phyloP scores from a whole-genome alignment of 2,888 invertebrate genomes.

The Spatulosminthurus flaviceps region DNA sequence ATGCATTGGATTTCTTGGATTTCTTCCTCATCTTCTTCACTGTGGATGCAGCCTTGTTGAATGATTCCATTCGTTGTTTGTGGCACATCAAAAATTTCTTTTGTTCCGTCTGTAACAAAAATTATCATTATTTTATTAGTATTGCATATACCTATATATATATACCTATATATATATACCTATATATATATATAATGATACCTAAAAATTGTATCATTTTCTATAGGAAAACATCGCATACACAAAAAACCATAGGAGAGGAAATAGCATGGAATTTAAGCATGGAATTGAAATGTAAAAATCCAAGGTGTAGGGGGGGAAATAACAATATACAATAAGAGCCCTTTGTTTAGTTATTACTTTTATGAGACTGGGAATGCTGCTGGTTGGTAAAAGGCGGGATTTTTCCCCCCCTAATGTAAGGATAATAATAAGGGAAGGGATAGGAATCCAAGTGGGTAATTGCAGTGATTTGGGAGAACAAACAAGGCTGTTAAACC shows the following conservation, averaged over 20 bases:
- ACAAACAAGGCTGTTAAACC: not conserved
- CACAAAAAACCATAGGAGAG: too few species aligned
- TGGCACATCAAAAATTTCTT: slow-evolving; percentile 93
- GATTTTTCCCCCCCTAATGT: too few species aligned
- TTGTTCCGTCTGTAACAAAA: slow-evolving; percentile 79
- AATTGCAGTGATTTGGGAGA: not conserved
- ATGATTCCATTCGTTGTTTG: slow-evolving; percentile 88
- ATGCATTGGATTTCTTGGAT: slow-evolving; percentile 78
- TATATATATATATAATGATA: too few species aligned
- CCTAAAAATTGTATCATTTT: not conserved
- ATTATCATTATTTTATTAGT: not conserved
- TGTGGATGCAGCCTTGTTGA: slow-evolving; percentile 88
- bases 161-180: too few species aligned
- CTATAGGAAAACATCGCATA: too few species aligned
- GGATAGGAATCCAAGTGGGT: too few species aligned
- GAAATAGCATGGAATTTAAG: too few species aligned
- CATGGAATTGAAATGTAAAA: not conserved
- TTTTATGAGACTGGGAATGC: too few species aligned
- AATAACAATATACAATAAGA: not conserved
- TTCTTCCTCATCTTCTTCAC: slow-evolving; percentile 89
- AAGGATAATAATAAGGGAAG: too few species aligned
- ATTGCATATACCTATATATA: too few species aligned
- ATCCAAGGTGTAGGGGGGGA: not conserved
- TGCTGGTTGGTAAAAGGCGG: too few species aligned
- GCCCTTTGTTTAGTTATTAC: too few species aligned